These are phyloP conservation scores for Notodonta dromedarius DNA, from an alignment of 2,888 invertebrate species.

Conservation along the genomic window DNA sequence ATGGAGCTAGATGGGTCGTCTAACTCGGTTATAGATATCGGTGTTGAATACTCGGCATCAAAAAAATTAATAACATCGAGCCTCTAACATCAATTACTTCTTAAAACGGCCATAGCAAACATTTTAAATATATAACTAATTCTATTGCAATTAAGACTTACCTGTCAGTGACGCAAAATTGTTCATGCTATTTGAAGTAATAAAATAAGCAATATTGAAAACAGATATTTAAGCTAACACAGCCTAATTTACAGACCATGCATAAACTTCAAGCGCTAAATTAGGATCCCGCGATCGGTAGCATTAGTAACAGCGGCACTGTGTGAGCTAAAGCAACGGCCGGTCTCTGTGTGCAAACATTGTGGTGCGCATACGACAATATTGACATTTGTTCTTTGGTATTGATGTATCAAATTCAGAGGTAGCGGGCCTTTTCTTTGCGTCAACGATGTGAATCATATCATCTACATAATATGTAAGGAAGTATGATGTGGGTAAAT, in stretches of 20 bases:
- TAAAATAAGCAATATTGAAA: too few species aligned
- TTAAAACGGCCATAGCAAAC: too few species aligned
- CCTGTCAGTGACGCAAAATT: too few species aligned
- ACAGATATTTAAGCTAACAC: too few species aligned
- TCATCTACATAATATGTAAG: not conserved
- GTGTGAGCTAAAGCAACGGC: constrained; percentile 6
- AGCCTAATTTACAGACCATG: too few species aligned
- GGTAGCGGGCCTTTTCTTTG: not conserved
- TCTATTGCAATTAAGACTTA: too few species aligned
- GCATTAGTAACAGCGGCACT: not conserved
- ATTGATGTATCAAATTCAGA: constrained; percentile 5
- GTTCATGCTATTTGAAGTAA: too few species aligned
- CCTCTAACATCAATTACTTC: not conserved
- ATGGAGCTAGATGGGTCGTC: not conserved
- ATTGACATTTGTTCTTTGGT: constrained; percentile 26
- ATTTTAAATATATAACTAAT: too few species aligned
- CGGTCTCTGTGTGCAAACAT: constrained; percentile 19
- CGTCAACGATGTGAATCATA: constrained; percentile 2
- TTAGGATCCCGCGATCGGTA: too few species aligned
- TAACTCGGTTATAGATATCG: not conserved
- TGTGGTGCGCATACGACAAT: constrained; percentile 16
- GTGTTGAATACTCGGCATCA: not conserved
- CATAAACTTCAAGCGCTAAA: too few species aligned
- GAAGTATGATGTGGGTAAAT: not conserved
- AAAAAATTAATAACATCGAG: not conserved